Evolutionary conservation across 92 coral and sea anemone genomes (phyloP).

Genomic region (Blastomussa wellsi): DNA sequence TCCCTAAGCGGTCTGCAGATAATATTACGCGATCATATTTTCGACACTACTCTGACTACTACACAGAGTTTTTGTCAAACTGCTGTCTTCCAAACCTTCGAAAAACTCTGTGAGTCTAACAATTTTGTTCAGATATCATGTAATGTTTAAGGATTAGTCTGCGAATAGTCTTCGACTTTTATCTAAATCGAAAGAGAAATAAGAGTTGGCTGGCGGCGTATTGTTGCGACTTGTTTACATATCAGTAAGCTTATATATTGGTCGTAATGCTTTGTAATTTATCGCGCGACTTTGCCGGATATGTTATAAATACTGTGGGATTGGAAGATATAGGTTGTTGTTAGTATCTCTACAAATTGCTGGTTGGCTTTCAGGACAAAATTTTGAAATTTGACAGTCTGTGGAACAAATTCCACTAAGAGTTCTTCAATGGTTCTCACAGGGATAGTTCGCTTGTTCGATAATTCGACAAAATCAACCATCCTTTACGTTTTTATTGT

Average conservation of each 20-base stretch:
- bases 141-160: conserved; percentile 15
- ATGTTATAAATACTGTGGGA: conserved; percentile 15
- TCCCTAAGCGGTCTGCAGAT: conserved; percentile 5
- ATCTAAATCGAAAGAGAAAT: conserved; percentile 1
- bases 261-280: too few relatives aligned
- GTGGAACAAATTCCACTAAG: conserved; percentile 15
- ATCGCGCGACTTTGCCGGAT: too few relatives aligned
- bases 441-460: conserved; percentile 5
- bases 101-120: conserved; percentile 17
- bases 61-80: neutral
- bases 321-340: neutral
- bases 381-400: neutral
- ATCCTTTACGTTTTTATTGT: conserved; percentile 11
- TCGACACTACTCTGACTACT: conserved; percentile 10
- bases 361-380: too few relatives aligned
- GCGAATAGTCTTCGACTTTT: too few relatives aligned
- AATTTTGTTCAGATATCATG: conserved; percentile 16
- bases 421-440: conserved; percentile 17
- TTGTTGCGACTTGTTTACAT: neutral
- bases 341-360: too few relatives aligned
- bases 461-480: conserved; percentile 15
- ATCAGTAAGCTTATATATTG: too few relatives aligned
- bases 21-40: conserved; percentile 13
- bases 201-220: conserved; percentile 14
- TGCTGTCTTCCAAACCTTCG: conserved; percentile 10